These are phyloP conservation scores for Amorpha juglandis DNA, from an alignment of 2,888 invertebrate genomes.

Conservation along the genomic window DNA sequence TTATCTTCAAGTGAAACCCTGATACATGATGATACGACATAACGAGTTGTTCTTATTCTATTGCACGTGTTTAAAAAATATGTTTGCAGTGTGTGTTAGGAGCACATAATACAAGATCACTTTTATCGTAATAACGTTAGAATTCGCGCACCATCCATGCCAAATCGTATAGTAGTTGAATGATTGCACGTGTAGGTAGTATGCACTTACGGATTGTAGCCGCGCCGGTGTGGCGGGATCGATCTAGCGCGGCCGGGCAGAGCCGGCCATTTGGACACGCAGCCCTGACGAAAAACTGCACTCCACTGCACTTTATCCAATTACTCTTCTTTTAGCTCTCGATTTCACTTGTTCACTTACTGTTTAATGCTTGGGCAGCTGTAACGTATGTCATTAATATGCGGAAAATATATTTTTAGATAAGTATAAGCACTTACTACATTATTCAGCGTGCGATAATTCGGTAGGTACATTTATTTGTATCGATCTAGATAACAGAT, in stretches of 20 bases:
- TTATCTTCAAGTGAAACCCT: background rate
- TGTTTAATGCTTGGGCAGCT: background rate
- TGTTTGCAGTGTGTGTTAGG: background rate
- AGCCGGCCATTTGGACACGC: conserved; percentile 58
- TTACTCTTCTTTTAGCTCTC: background rate
- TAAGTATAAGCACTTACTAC: conserved; percentile 12
- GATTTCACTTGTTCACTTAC: conserved; percentile 30
- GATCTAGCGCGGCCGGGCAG: conserved; percentile 69
- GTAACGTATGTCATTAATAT: background rate
- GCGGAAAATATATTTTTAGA: conserved; percentile 9
- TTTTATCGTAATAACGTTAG: background rate
- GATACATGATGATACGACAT: background rate
- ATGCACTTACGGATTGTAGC: conserved; percentile 64
- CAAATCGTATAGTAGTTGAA: conserved; percentile 32
- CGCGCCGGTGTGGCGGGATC: conserved; percentile 67
- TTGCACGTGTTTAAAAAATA: background rate
- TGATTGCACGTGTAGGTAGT: conserved; percentile 41
- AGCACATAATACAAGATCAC: background rate
- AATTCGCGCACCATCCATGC: conserved; percentile 25
- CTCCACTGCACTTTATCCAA: conserved; percentile 53
- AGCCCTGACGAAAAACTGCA: conserved; percentile 43
- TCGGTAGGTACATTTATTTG: conserved; percentile 44
- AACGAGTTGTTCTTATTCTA: background rate
- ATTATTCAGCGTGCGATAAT: conserved; percentile 34
- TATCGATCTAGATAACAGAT: conserved; percentile 65